Percentiles rank a stretch among this genome's conserved stretches.
Conservation (phyloP, 2,888 invertebrate genomes). For the Oligia latruncula region DNA sequence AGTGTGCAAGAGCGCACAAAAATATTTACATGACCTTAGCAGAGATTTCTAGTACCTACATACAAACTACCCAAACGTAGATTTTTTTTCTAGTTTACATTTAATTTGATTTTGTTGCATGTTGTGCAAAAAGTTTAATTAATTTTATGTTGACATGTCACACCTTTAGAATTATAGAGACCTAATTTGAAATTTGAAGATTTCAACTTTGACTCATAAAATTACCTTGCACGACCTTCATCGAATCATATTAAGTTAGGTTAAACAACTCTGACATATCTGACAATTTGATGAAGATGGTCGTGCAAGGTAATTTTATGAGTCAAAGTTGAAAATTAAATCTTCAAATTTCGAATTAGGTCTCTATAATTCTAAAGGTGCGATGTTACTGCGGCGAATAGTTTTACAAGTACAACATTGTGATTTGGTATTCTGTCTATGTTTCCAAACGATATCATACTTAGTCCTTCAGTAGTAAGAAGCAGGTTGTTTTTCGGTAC, state of each 20-base stretch:
- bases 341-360: no score
- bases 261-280: no score
- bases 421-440: not conserved
- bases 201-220: no score
- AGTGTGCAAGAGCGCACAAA: not conserved
- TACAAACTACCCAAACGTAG: not conserved
- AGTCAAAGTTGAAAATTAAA: no score
- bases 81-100: not conserved
- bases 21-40: conserved; percentile 3
- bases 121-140: not conserved
- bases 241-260: no score
- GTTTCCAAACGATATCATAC: not conserved
- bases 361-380: no score
- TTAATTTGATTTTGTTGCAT: not conserved
- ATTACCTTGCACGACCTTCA: no score
- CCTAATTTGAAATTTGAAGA: no score
- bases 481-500: conserved; percentile 36
- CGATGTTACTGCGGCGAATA: not conserved
- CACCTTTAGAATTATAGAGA: no score
- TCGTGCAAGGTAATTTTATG: no score
- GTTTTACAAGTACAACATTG: not conserved
- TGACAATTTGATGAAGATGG: no score
- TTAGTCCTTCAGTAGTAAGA: not conserved
- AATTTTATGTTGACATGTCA: not conserved
- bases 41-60: not conserved